A percentile compares a stretch with the other conserved stretches of the same genome.
Conservation (phyloP, 2,113 vertebrate genomes). For the Oncorhynchus tshawytscha region DNA sequence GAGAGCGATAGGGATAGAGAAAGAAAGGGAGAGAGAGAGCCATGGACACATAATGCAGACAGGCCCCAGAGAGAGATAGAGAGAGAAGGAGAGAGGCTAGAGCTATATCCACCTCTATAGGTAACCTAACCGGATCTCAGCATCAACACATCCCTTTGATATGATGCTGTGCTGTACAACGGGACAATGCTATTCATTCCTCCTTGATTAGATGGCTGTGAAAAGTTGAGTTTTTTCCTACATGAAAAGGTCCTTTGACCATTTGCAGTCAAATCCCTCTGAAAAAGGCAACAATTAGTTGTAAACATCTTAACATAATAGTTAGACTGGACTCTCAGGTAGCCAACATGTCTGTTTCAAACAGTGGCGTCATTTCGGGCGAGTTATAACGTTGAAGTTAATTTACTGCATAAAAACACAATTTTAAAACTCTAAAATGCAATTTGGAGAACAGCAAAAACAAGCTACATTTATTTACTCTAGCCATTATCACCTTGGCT, state of each 20-base stretch:
- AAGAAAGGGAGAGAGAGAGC: background rate
- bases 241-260: background rate
- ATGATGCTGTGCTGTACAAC: constrained; percentile 21
- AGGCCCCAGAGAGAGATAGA: background rate
- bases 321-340: background rate
- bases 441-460: too few relatives aligned
- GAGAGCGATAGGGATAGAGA: background rate
- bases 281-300: background rate
- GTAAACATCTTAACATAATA: background rate
- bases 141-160: constrained; percentile 21
- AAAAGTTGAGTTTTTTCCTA: background rate
- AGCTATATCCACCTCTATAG: background rate
- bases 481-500: too few relatives aligned
- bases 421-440: too few relatives aligned
- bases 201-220: background rate
- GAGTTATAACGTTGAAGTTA: too few relatives aligned
- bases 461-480: too few relatives aligned
- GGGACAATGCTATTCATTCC: background rate
- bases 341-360: background rate
- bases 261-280: background rate
- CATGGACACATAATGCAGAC: background rate
- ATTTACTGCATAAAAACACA: too few relatives aligned
- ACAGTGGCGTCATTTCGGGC: too few relatives aligned
- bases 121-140: constrained; percentile 12
- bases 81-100: background rate